Base-by-base conservation (phyloP, 2,888 invertebrate genomes). In the Drosophila setosimentum region DNA sequence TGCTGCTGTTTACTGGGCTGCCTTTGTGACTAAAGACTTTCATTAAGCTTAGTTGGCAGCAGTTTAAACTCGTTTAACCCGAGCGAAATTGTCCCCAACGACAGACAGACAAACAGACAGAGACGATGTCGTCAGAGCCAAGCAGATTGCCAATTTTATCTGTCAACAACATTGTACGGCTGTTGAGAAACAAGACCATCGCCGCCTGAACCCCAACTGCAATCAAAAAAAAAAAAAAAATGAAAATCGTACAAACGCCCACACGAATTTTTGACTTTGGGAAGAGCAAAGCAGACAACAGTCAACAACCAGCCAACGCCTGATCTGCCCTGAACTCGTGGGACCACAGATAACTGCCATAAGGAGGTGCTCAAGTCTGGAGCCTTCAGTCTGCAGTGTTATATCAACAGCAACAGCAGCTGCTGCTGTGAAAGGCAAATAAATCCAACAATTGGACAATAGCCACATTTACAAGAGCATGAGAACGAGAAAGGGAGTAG, bases 51-150 rank as follows among this genome's bases (percentile, higher is more conserved):
- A 82, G 82, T 85, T 81, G 83, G 78, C 73, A 83, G 82, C 78
- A 80, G 87, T 74, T 87, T 84, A 85, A 89, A 89, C 87, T 69
- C 80, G 89, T 89, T 87, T 89, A 89, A 87, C 85, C 87, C 80
- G 60, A 73, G 77, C 73, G 76, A 85, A 87, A 89, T 83, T 84
- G 89, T 89, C 87, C 78, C 87, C 80, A 78, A 65, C 57, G 65
- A 54, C 63, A 63, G 60, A n/a, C 55, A 29, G 37, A 35, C 33
- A 24, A 49, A 64, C 65, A 27, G 67, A 61, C 63, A 53, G 61
- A 27, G 57, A 65, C 68, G 70, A 71, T 64, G 67, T 71, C 82
- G 65, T 74, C 73, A 78, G 74, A 72, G 62, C 68, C 68, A 77
- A 74, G 73, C 49, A 69, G 83, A 87, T 88, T 78, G 90, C 66